Conservation (phyloP, 2,888 invertebrate genomes). For the Chirona hameri region DNA sequence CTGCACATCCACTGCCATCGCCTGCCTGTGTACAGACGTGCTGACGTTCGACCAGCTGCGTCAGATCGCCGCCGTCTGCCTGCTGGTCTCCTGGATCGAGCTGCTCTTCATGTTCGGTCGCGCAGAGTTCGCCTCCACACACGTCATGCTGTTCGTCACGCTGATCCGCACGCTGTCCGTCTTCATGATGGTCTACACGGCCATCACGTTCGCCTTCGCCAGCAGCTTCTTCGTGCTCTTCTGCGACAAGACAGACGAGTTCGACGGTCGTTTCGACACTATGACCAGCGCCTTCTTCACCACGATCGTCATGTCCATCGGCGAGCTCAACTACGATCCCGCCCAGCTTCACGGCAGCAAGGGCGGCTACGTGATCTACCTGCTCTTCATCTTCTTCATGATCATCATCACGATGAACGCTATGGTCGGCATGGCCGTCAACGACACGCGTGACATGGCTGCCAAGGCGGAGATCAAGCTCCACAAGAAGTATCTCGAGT, state of each 20-base stretch:
- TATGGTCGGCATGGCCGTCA: constrained; percentile 28
- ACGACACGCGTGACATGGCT: constrained; percentile 22
- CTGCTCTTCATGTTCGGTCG: constrained; percentile 5
- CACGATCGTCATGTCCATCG: constrained; percentile 5
- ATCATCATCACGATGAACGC: constrained; percentile 31
- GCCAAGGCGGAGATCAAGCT: background rate
- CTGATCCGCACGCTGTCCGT: constrained; percentile 9
- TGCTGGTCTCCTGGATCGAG: background rate
- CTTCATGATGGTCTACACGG: constrained; percentile 27
- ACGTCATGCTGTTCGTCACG: constrained; percentile 24
- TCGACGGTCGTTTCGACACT: background rate
- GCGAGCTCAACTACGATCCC: background rate
- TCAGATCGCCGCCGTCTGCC: background rate
- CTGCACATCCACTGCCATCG: background rate
- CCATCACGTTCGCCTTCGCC: background rate
- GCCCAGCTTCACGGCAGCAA: background rate
- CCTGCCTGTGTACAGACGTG: background rate
- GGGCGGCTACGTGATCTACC: constrained; percentile 2
- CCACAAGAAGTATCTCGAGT: constrained; percentile 6
- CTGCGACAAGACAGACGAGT: background rate
- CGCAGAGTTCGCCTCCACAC: constrained; percentile 3
- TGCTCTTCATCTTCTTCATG: constrained; percentile 25
- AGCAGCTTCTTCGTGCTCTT: constrained; percentile 29
- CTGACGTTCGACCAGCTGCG: background rate
- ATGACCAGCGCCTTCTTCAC: background rate